These are phyloP conservation scores for Actenoides hombroni DNA, from an alignment of 2,113 vertebrate species.

Conservation along the genomic window DNA sequence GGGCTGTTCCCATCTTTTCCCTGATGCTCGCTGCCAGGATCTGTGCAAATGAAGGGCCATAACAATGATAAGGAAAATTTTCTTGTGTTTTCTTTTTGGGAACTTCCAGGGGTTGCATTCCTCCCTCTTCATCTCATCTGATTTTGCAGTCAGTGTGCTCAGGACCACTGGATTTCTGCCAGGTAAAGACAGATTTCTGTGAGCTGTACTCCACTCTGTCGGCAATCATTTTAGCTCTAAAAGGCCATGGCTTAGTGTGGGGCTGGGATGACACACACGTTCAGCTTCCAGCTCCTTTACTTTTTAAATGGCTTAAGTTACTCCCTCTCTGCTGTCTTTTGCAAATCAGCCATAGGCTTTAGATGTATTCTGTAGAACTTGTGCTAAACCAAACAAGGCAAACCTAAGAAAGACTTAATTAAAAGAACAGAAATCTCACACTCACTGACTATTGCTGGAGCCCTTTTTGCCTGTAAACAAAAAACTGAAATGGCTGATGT, in stretches of 20 bases:
- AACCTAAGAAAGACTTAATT: conserved; percentile 56
- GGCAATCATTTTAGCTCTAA: conserved; percentile 37
- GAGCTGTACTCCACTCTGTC: background rate
- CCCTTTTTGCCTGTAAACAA: conserved; percentile 49
- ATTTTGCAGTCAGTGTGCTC: background rate
- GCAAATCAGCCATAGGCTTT: background rate
- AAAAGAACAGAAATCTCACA: conserved; percentile 50
- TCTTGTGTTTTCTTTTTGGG: background rate
- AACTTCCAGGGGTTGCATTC: background rate
- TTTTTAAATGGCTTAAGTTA: conserved; percentile 46
- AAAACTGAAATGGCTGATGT: conserved; percentile 28
- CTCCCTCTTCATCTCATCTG: background rate
- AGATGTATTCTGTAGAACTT: conserved; percentile 28
- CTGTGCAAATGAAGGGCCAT: background rate
- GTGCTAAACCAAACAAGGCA: conserved; percentile 62
- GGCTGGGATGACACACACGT: background rate
- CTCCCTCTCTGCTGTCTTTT: background rate
- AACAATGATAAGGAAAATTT: background rate
- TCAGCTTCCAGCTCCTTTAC: conserved; percentile 40
- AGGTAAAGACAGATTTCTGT: background rate
- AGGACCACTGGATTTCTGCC: conserved; percentile 30
- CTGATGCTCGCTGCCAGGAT: background rate
- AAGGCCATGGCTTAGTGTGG: background rate
- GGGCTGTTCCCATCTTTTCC: background rate
- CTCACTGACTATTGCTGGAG: conserved; percentile 37